A percentile compares a stretch with the other conserved stretches of the same genome.
These are phyloP conservation scores for Ptychoptera albimana DNA, from an alignment of 2,888 invertebrate species.

Conservation along the genomic window DNA sequence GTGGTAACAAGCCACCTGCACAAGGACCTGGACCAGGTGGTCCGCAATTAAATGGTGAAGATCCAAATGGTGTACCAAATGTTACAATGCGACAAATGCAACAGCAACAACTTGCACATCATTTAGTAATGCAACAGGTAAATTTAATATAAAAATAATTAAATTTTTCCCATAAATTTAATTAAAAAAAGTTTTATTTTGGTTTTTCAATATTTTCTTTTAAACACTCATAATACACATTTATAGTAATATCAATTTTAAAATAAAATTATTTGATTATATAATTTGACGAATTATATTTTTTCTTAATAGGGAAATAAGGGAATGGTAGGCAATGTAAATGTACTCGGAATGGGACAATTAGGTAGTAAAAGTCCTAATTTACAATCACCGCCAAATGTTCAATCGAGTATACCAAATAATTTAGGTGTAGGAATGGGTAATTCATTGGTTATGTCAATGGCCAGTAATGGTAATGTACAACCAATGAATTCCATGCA, in stretches of 20 bases:
- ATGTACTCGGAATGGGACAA: conserved; percentile 56
- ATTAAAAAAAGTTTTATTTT: neutral
- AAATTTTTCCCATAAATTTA: neutral
- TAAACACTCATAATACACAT: too few relatives aligned
- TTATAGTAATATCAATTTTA: too few relatives aligned
- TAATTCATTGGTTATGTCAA: conserved; percentile 53
- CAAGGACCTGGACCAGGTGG: conserved; percentile 69
- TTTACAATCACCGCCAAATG: conserved; percentile 72
- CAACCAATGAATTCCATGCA: conserved; percentile 60
- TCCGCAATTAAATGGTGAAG: conserved; percentile 53
- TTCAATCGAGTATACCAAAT: conserved; percentile 61
- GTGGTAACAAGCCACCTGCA: conserved; percentile 58
- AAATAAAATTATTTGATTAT: neutral
- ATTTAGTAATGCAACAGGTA: conserved; percentile 45
- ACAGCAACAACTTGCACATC: conserved; percentile 46
- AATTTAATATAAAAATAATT: neutral
- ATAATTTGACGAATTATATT: neutral
- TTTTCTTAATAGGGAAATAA: conserved; percentile 21
- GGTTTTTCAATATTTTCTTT: neutral
- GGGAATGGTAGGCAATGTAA: conserved; percentile 24
- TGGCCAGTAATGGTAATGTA: conserved; percentile 58
- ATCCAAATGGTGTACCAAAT: conserved; percentile 20
- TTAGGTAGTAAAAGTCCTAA: conserved; percentile 71
- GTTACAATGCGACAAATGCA: conserved; percentile 27
- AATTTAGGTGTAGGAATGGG: conserved; percentile 49